phyloP scores from a whole-genome alignment of 2,113 vertebrate species.

The Ascaphus truei region DNA sequence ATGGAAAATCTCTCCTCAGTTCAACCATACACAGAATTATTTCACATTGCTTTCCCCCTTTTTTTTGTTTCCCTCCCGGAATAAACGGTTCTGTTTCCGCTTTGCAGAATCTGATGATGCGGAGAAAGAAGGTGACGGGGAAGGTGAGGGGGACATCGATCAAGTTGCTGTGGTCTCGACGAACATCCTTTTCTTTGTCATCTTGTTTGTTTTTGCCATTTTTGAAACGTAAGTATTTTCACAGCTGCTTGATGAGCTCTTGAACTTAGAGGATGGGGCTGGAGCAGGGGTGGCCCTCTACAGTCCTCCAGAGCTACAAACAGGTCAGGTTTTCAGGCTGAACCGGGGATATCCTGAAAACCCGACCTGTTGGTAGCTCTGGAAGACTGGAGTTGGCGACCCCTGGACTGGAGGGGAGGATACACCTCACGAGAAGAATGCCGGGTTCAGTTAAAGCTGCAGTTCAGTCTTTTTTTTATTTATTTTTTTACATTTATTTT shows the following conservation, averaged over 20 bases:
- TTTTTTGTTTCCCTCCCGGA: not conserved
- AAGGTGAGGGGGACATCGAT: slow-evolving; percentile 65
- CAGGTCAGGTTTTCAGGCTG: too few relatives aligned
- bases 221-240: slow-evolving; percentile 90
- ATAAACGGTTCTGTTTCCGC: slow-evolving; percentile 5
- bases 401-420: too few relatives aligned
- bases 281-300: not conserved
- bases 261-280: not conserved
- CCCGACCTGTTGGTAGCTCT: too few relatives aligned
- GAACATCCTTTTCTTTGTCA: slow-evolving; percentile 85
- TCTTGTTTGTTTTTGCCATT: slow-evolving; percentile 90
- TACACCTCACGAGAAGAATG: too few relatives aligned
- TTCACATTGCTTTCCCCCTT: not conserved
- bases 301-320: too few relatives aligned
- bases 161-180: slow-evolving; percentile 77
- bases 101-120: slow-evolving; percentile 57
- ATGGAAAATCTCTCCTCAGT: too few relatives aligned
- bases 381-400: too few relatives aligned
- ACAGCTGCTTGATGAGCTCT: not conserved
- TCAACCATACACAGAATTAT: not conserved
- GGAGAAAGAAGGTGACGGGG: slow-evolving; percentile 53
- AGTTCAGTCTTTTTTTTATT: too few relatives aligned
- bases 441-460: too few relatives aligned
- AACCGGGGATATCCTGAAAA: too few relatives aligned
- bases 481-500: too few relatives aligned